Base-by-base conservation (phyloP, 2,797 vertebrate species). In the Semotilus atromaculatus region DNA sequence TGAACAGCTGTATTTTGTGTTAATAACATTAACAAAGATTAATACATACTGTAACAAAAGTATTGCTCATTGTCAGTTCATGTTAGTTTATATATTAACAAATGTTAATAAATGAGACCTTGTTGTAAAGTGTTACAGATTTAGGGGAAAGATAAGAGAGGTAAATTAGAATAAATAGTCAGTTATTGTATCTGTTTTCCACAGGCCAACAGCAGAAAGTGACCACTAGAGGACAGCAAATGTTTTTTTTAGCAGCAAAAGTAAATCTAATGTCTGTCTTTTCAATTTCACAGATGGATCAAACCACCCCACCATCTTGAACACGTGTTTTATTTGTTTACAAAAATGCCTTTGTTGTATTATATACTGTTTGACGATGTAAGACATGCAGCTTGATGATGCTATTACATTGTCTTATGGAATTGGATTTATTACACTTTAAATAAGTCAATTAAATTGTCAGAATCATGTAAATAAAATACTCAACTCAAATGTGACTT, bases 221-320 rank as follows among this genome's bases (percentile, higher is more conserved):
- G 40, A 16, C 85, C 85, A 71, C 62, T 53, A 88, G 85, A 71
- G 60, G 85, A 40, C 75, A 81, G 82, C 85, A 82, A 53, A 82
- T 48, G 4, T 31, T 81, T 85, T 36, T 31, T n/a, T n/a, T n/a
- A n/a, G n/a, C n/a, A n/a, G n/a, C n/a, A n/a, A n/a, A 68, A 51
- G 29, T 68, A n/a, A 2, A 43, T 64, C 5, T 18, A 7, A 16
- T 13, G 2, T 45, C 8, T 58, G 2, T 45, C 8, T 58, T 21
- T 38, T 36, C 1, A 64, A 18, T 64, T 31, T 38, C 55, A 36
- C 36, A 51, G 23, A 73, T 21, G 45, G 60, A 64, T 26, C 60
- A 67, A 76, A 55, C 19, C 43, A 75, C 6, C 3, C 48, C 60
- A 38, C 45, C 60, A 66, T 82, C 71, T 82, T 82, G 40, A 82